Percentiles rank a stretch among this genome's conserved stretches.
Evolutionary conservation across 2,888 invertebrate species (phyloP).

Genomic region (Argyresthia goedartella): DNA sequence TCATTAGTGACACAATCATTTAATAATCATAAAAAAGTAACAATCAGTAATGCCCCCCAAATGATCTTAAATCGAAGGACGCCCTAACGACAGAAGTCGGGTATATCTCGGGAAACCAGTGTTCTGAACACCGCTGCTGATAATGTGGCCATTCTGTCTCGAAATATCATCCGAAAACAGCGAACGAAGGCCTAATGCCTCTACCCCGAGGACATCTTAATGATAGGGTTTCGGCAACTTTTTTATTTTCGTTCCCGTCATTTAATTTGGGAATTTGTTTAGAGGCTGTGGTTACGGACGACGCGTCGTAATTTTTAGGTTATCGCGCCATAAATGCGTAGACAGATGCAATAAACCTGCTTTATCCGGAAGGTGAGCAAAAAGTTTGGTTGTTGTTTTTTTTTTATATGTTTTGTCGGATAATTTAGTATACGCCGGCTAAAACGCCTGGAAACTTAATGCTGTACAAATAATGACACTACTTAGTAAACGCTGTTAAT

Average conservation of each 20-base stretch:
- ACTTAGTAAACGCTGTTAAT: too few species aligned
- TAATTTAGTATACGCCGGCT: too few species aligned
- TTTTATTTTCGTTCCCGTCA: background rate
- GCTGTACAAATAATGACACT: too few species aligned
- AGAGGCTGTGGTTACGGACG: background rate
- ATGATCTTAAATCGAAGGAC: background rate
- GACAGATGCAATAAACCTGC: conserved; percentile 1
- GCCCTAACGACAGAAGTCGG: background rate
- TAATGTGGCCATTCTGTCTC: conserved; percentile 24
- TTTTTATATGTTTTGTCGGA: too few species aligned
- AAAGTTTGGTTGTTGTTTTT: background rate
- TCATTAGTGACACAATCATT: background rate
- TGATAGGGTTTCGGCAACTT: background rate
- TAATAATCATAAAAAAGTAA: background rate
- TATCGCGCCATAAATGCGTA: conserved; percentile 2
- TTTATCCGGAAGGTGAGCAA: background rate
- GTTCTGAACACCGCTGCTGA: conserved; percentile 11
- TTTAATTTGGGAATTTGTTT: background rate
- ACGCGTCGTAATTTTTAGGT: background rate
- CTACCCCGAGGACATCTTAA: background rate
- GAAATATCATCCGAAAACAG: conserved; percentile 7
- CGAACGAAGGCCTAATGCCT: background rate
- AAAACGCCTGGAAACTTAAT: too few species aligned
- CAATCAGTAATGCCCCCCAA: background rate
- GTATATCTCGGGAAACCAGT: conserved; percentile 18